These are phyloP conservation scores for Agrypnia vestita DNA, from an alignment of 1,140 invertebrate species.

Conservation along the genomic window DNA sequence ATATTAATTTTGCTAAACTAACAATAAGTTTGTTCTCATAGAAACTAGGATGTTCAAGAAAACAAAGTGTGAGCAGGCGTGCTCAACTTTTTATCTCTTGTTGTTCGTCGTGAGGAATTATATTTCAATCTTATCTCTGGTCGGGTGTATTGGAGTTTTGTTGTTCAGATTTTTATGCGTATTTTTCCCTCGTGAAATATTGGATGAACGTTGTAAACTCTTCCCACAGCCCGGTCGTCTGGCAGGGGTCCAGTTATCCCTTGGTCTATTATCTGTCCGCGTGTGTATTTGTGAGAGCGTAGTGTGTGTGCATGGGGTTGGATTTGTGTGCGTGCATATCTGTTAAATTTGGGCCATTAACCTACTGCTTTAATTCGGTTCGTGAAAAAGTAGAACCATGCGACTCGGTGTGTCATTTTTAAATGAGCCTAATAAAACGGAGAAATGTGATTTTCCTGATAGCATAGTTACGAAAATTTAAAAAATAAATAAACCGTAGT, in stretches of 20 bases:
- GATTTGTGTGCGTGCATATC: background rate
- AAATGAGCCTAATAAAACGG: background rate
- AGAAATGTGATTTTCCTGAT: background rate
- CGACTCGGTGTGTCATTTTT: background rate
- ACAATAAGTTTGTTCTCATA: too few relatives aligned
- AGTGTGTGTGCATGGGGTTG: background rate
- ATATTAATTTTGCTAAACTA: too few relatives aligned
- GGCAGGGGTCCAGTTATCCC: constrained; percentile 38
- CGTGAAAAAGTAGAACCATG: constrained; percentile 16
- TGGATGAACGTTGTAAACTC: constrained; percentile 44
- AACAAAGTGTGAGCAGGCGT: background rate
- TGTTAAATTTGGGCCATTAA: constrained; percentile 6
- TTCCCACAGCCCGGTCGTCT: constrained; percentile 32
- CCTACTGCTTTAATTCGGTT: constrained; percentile 17
- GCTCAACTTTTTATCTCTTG: constrained; percentile 5
- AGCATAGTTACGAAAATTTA: too few relatives aligned
- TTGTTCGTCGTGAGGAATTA: constrained; percentile 23
- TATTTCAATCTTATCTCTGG: constrained; percentile 41
- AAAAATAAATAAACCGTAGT: too few relatives aligned
- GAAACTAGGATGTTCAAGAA: background rate
- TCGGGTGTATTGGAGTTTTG: constrained; percentile 35
- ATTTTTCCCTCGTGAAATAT: constrained; percentile 45
- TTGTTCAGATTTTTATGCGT: constrained; percentile 44
- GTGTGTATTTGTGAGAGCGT: constrained; percentile 4
- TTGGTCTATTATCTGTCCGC: constrained; percentile 7